Evolutionary conservation across 2,113 vertebrate species (phyloP).

Genomic region (Solea solea): DNA sequence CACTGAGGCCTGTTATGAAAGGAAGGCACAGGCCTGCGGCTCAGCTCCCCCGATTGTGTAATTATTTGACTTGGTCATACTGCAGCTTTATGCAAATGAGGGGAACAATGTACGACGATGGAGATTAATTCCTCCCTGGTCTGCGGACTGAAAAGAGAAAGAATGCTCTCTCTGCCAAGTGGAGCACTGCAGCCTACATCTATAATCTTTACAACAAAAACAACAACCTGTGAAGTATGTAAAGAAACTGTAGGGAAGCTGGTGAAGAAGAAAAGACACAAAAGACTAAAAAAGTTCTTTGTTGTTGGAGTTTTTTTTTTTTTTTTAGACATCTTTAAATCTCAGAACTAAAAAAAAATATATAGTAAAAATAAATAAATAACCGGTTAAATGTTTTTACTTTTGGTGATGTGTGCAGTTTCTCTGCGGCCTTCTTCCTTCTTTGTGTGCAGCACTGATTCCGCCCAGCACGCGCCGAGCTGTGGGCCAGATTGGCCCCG

Average conservation of each 20-base stretch:
- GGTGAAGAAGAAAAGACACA: neutral
- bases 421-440: slow-evolving; percentile 62
- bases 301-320: too few species aligned
- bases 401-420: slow-evolving; percentile 24
- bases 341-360: too few species aligned
- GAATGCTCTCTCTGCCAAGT: slow-evolving; percentile 81
- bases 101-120: slow-evolving; percentile 86
- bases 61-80: slow-evolving; percentile 92
- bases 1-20: slow-evolving; percentile 68
- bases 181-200: slow-evolving; percentile 69
- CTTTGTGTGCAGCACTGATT: slow-evolving; percentile 79
- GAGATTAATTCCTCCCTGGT: slow-evolving; percentile 85
- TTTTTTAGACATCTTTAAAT: too few species aligned
- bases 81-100: slow-evolving; percentile 97
- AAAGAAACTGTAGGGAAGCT: neutral
- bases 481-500: slow-evolving; percentile 88
- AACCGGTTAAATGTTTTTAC: neutral
- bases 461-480: slow-evolving; percentile 88
- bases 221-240: slow-evolving; percentile 27
- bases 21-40: slow-evolving; percentile 73
- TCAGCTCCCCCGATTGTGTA: slow-evolving; percentile 80
- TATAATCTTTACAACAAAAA: slow-evolving; percentile 28
- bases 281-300: too few species aligned
- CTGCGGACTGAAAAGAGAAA: slow-evolving; percentile 81
- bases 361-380: neutral